These are phyloP conservation scores for Gallinago media DNA, from an alignment of 2,113 vertebrate genomes.

Conservation along the genomic window DNA sequence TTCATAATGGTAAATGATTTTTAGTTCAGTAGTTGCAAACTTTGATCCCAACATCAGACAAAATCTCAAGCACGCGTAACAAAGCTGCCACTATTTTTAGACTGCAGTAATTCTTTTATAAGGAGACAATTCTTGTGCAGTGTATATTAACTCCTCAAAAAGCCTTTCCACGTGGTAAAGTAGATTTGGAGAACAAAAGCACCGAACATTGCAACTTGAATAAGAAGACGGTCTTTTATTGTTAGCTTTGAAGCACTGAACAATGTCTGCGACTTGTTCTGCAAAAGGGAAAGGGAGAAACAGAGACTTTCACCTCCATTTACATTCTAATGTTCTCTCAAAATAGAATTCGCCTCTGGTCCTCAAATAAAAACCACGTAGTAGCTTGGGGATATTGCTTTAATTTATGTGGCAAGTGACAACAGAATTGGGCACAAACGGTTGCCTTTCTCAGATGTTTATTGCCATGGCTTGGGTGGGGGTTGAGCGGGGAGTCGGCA, in stretches of 20 bases:
- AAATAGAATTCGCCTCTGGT: conserved; percentile 46
- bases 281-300: conserved; percentile 31
- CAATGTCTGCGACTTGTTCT: conserved; percentile 40
- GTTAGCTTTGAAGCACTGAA: conserved; percentile 44
- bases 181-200: conserved; percentile 66
- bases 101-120: conserved; percentile 9
- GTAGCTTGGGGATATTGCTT: conserved; percentile 47
- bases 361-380: background rate
- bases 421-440: background rate
- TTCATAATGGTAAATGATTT: background rate
- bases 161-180: conserved; percentile 53
- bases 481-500: background rate
- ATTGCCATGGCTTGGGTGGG: background rate
- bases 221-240: conserved; percentile 49
- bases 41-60: conserved; percentile 23
- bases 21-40: background rate
- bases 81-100: conserved; percentile 18
- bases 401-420: conserved; percentile 39
- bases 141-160: conserved; percentile 59
- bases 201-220: conserved; percentile 28
- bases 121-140: background rate
- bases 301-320: conserved; percentile 55
- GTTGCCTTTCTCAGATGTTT: background rate
- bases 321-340: conserved; percentile 65
- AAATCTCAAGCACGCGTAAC: background rate